These are phyloP conservation scores for human DNA, from an alignment of 2,113 vertebrate species.

Conservation along the genomic window DNA sequence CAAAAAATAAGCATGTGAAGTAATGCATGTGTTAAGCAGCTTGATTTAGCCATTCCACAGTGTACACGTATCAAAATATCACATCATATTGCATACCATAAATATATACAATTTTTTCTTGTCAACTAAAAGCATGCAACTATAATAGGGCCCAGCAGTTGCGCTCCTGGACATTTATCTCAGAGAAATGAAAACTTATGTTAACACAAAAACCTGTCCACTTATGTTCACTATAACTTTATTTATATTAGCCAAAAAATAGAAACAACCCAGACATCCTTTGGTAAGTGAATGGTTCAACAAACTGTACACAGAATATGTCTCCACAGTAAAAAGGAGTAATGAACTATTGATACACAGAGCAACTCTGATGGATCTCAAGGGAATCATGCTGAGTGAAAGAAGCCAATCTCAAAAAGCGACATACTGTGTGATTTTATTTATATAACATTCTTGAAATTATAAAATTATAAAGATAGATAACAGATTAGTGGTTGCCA, in stretches of 20 bases:
- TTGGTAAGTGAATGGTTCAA: background rate
- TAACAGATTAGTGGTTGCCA: background rate
- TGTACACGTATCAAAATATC: background rate
- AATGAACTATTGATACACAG: background rate
- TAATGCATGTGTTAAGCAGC: background rate
- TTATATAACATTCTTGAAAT: background rate
- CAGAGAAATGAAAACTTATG: background rate
- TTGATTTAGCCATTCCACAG: background rate
- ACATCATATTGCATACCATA: background rate
- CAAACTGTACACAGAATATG: background rate
- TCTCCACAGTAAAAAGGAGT: background rate
- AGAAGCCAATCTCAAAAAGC: background rate
- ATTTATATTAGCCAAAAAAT: background rate
- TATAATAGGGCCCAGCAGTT: background rate
- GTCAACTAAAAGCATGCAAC: background rate
- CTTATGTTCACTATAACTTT: background rate
- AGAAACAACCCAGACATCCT: background rate
- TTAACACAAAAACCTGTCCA: background rate
- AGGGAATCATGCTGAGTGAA: background rate
- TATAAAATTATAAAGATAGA: background rate
- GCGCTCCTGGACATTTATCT: background rate
- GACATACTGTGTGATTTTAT: background rate
- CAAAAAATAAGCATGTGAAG: background rate
- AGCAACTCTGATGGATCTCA: background rate
- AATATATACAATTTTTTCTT: background rate